Evolutionary conservation across 1,140 invertebrate species (phyloP), one percentile per base, ranked within the genome.

Genomic region (Lanistes nyassanus): DNA sequence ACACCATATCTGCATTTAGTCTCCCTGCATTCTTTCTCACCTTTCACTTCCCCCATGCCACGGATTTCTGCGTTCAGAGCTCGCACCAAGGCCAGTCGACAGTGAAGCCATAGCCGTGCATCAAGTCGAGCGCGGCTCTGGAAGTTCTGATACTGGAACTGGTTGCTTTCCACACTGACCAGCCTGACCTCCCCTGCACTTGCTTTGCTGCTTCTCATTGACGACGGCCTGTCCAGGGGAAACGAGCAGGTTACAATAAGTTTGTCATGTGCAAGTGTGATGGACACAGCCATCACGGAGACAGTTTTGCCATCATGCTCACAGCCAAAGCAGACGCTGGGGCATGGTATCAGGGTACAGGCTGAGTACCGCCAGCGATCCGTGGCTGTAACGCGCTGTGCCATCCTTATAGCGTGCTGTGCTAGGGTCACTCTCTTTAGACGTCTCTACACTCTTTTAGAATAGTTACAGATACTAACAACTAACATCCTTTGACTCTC

Each of bases 1-100:
- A 6, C 5, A 47, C 19, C 37, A 37, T 23, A 29, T 39, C n/a
- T 9, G 23, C 62, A 6, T 65, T 5, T 6, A 11, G 29, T 37
- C n/a, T 2, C 29, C 21, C 62, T 11, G 29, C 37, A 29, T 36
- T 65, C n/a, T 47, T n/a, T 60, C 34, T 58, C 70, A 87, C 88
- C 87, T 85, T 85, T 88, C 36, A 89, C 81, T 60, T 87, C 81
- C 69, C 88, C 88, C 79, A 89, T 81, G 42, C 88, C 87, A 73
- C 82, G 71, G n/a, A 88, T 80, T 62, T 89, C 82, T 72, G 84
- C 80, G 58, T 87, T 79, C 21, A 89, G 70, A 77, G 76, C 77
- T 11, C 78, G 76, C 9, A 88, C 84, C 0, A 89, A 80, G n/a
- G 82, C 81, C 26, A 81, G 68, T 16, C 85, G 79, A 79, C 85